Evolutionary conservation across 30 jellyfish, hydroid and myxozoan genomes (phyloP), one percentile per base, ranked within the genome.

Genomic region (Rhopilema esculentum): DNA sequence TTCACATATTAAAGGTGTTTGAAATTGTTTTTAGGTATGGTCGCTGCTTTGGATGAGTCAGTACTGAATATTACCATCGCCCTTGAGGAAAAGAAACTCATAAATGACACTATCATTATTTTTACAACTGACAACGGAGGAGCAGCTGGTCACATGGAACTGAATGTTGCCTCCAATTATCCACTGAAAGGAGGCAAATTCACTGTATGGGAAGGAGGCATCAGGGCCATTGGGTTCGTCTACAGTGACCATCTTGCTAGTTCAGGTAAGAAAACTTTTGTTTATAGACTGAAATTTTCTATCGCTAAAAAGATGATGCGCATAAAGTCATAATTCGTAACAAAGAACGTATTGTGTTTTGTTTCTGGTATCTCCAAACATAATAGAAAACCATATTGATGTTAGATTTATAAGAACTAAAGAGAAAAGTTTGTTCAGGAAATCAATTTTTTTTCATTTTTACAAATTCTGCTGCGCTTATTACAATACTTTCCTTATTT

Each of bases 161-260:
- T 94, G 66, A 90, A 82, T 77, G 82, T 75, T 20, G 99, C 97
- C 62, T 96, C 98, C 72, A 96, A 96, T 72, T 96, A 79, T 69
- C 99, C 99, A 67, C 92, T 96, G 69, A 84, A 97, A 82, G 99
- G 99, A 52, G 96, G 97, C 86, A 91, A 92, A 49, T 83, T 88
- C 27, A 96, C 99, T 7, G 97, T 87, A 15, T 96, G 99, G 99
- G 99, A 96, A 88, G 99, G 99, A 72, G 98, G 99, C 83, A 75
- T 96, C 20, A 28, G 99, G 18, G 97, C 97, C 1, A 97, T 91
- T 52, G 99, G 97, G 17, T 89, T 96, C 57, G 95, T 96, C 1
- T 88, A 86, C 81, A 85, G 97, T 70, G 97, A 87, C 61, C 28
- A 64, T 65, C 84, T 96, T 22, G 65, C 75, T 0, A 77, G 71